A percentile compares a stretch with the other conserved stretches of the same genome.
Evolutionary conservation across 2,888 invertebrate genomes (phyloP).

Genomic region (Drosophila yooni): DNA sequence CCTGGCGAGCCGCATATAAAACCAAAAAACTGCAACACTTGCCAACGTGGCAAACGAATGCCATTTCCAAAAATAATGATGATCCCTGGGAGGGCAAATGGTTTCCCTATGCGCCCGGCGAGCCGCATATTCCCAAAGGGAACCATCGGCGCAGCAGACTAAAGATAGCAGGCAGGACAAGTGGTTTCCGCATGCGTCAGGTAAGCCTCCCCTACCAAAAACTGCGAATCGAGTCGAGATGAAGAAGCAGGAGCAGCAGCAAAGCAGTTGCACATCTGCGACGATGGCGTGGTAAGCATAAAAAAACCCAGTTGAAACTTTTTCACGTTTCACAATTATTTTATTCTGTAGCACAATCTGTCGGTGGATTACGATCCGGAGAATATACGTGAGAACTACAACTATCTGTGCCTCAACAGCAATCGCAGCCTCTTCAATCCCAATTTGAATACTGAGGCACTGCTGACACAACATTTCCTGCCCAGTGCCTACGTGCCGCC

Average conservation of each 20-base stretch:
- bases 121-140: slow-evolving; percentile 42
- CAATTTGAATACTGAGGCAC: slow-evolving; percentile 84
- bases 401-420: slow-evolving; percentile 87
- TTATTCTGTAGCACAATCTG: slow-evolving; percentile 41
- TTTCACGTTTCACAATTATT: not conserved
- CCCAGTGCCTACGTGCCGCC: slow-evolving; percentile 87
- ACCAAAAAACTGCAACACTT: slow-evolving; percentile 47
- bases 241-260: not conserved
- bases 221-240: not conserved
- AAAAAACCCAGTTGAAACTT: not conserved
- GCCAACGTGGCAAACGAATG: slow-evolving; percentile 5
- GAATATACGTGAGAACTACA: slow-evolving; percentile 69
- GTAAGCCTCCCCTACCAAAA: slow-evolving; percentile 19
- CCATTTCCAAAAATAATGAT: not conserved
- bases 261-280: slow-evolving; percentile 85
- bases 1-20: slow-evolving; percentile 33
- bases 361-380: slow-evolving; percentile 73
- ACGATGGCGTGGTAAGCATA: slow-evolving; percentile 88
- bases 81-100: slow-evolving; percentile 63
- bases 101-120: slow-evolving; percentile 74
- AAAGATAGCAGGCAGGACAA: slow-evolving; percentile 49
- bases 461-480: slow-evolving; percentile 86
- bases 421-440: slow-evolving; percentile 86
- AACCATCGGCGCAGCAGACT: not conserved
- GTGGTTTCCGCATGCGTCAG: slow-evolving; percentile 75